Conservation (phyloP, 2,888 invertebrate species). For the Leptogaster cylindrica region DNA sequence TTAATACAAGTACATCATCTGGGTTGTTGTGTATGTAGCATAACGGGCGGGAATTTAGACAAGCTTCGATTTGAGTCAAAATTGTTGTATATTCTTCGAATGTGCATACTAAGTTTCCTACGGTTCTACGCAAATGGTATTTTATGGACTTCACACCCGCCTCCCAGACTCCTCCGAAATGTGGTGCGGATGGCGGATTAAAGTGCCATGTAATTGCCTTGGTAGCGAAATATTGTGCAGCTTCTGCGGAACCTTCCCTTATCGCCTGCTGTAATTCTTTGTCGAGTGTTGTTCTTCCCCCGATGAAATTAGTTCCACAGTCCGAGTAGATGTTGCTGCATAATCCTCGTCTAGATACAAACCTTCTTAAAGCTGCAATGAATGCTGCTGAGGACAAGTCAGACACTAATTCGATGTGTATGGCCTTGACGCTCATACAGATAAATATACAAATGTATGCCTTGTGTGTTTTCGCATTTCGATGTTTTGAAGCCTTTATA, state of each 20-base stretch:
- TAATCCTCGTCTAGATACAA: too few species aligned
- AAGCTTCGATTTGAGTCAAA: slow-evolving; percentile 49
- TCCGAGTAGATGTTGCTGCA: not conserved
- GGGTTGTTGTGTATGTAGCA: slow-evolving; percentile 26
- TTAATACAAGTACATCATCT: not conserved
- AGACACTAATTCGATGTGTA: too few species aligned
- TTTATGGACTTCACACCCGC: too few species aligned
- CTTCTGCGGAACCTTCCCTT: not conserved
- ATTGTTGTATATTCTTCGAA: slow-evolving; percentile 52
- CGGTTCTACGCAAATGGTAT: slow-evolving; percentile 33
- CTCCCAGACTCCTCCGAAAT: too few species aligned
- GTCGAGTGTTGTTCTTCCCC: not conserved
- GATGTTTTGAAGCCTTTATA: too few species aligned
- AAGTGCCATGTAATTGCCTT: not conserved
- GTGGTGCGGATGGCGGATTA: too few species aligned
- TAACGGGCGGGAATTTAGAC: slow-evolving; percentile 51
- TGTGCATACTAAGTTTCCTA: slow-evolving; percentile 48
- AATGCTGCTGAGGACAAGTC: too few species aligned
- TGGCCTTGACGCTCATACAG: too few species aligned
- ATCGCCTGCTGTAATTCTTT: not conserved
- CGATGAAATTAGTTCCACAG: not conserved
- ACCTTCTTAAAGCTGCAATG: too few species aligned
- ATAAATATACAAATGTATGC: too few species aligned
- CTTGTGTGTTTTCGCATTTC: too few species aligned
- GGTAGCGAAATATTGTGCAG: not conserved